phyloP scores from a whole-genome alignment of 2,797 vertebrate genomes.

The Microctenopoma lineatum region DNA sequence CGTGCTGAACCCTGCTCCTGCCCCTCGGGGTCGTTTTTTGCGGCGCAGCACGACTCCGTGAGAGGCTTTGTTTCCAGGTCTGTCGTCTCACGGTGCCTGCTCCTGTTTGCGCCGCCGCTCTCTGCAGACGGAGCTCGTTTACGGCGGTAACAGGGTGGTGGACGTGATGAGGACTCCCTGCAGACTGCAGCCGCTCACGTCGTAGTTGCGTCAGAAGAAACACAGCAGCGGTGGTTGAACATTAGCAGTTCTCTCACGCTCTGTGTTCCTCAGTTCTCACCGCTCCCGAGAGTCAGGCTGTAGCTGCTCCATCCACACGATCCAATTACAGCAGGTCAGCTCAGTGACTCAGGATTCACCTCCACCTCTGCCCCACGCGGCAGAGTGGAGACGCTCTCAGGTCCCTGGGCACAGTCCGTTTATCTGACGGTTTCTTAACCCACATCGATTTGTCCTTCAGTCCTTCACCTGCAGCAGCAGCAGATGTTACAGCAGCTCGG shows the following conservation, averaged over 20 bases:
- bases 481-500: not conserved
- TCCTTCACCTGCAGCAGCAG: not conserved
- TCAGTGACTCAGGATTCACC: not conserved
- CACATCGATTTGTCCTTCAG: constrained; percentile 1
- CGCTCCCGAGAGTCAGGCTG: not conserved
- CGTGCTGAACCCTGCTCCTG: no score
- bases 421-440: not conserved
- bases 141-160: not conserved
- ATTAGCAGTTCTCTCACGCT: constrained; percentile 29
- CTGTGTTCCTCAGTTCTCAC: not conserved
- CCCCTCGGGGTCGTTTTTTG: not conserved
- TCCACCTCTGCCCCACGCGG: no score
- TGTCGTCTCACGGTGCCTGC: not conserved
- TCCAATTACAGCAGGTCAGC: constrained; percentile 43
- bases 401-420: not conserved
- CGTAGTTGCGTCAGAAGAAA: not conserved
- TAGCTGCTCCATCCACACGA: not conserved
- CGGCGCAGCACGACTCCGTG: not conserved
- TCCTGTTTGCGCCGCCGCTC: no score
- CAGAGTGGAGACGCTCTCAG: no score
- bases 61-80: not conserved
- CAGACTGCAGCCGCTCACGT: not conserved
- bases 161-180: not conserved
- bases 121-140: not conserved
- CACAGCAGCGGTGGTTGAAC: constrained; percentile 1